Conservation (phyloP, 2,888 invertebrate species). For the Acholoe squamosa region DNA sequence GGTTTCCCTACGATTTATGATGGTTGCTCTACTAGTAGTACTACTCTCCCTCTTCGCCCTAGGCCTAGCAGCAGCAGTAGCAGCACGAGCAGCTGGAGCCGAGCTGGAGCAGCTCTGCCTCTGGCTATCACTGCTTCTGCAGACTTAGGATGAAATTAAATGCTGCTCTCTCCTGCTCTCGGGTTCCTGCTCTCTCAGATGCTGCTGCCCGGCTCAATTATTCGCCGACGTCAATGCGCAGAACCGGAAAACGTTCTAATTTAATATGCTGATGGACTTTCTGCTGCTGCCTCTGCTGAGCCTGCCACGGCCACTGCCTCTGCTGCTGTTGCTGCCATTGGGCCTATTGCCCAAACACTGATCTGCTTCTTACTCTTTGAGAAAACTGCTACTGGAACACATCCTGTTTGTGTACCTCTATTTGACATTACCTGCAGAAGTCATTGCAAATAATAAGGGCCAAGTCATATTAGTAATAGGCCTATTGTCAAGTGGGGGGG, state of each 20-base stretch:
- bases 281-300: background rate
- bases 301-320: background rate
- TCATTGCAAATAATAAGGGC: no score
- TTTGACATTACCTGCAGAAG: no score
- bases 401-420: no score
- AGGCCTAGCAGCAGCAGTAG: background rate
- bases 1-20: no score
- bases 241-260: constrained; percentile 40
- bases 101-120: background rate
- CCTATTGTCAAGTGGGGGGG: no score
- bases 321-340: background rate
- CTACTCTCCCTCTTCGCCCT: background rate
- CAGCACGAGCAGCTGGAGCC: background rate
- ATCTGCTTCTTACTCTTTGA: no score
- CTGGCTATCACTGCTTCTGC: background rate
- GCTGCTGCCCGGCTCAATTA: constrained; percentile 16
- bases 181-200: background rate
- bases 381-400: no score
- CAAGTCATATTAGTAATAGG: no score
- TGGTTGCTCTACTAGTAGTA: background rate
- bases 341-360: no score
- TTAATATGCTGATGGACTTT: constrained; percentile 49
- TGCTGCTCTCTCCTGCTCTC: constrained; percentile 19
- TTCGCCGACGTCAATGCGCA: constrained; percentile 39
- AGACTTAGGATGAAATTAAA: background rate